phyloP scores from a whole-genome alignment of 2,113 vertebrate species.

The Labeo catla region DNA sequence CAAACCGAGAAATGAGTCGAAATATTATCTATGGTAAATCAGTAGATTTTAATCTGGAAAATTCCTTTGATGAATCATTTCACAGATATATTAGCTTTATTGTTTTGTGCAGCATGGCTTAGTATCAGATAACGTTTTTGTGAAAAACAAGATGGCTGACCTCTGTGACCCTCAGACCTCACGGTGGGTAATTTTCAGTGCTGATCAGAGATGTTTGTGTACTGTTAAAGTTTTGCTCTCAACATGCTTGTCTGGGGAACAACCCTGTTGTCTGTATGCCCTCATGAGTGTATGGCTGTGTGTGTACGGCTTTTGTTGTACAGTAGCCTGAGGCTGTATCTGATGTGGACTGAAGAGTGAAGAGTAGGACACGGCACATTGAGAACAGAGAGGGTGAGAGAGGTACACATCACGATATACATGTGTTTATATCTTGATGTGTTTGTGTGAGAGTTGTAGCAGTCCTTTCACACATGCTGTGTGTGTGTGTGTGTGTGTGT shows the following conservation, averaged over 20 bases:
- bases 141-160: conserved; percentile 61
- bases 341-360: conserved; percentile 67
- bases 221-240: neutral
- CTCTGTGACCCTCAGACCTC: conserved; percentile 1
- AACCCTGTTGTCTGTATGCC: neutral
- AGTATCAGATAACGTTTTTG: conserved; percentile 60
- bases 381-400: conserved; percentile 27
- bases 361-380: conserved; percentile 52
- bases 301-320: conserved; percentile 36
- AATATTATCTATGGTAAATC: neutral
- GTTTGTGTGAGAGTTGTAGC: conserved; percentile 53
- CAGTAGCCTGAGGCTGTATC: conserved; percentile 66
- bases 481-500: conserved; percentile 50
- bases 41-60: neutral
- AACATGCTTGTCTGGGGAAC: neutral
- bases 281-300: neutral
- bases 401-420: conserved; percentile 68
- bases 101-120: neutral
- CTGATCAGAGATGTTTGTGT: neutral
- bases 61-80: neutral
- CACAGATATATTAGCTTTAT: neutral
- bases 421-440: conserved; percentile 42
- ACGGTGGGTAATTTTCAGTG: conserved; percentile 5
- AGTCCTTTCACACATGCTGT: conserved; percentile 72
- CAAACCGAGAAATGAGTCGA: neutral